Conservation (phyloP, 2,797 vertebrate species). For the Hemibagrus guttatus region DNA sequence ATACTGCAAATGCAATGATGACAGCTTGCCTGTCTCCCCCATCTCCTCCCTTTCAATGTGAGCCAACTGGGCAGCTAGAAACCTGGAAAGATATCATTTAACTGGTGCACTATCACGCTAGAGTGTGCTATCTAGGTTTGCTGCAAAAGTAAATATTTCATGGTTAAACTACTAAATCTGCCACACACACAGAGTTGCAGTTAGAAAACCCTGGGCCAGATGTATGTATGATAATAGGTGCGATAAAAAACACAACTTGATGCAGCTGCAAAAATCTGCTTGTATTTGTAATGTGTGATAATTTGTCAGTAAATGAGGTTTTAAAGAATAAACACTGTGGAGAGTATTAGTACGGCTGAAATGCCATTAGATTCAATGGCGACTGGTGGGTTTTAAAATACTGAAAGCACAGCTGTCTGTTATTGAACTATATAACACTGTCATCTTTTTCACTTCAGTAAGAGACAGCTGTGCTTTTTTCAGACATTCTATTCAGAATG, state of each 20-base stretch:
- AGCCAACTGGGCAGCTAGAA: slow-evolving; percentile 38
- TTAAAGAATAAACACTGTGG: background rate
- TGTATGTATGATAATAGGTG: background rate
- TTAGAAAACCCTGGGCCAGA: background rate
- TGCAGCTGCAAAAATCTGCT: background rate
- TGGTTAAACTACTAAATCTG: slow-evolving; percentile 17
- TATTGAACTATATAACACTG: background rate
- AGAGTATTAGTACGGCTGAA: background rate
- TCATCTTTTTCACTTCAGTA: background rate
- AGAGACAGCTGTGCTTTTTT: background rate
- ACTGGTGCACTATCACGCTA: slow-evolving; percentile 31
- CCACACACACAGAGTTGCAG: slow-evolving; percentile 15
- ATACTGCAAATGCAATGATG: slow-evolving; percentile 42
- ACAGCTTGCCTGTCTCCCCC: slow-evolving; percentile 52
- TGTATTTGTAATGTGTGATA: background rate
- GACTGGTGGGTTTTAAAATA: slow-evolving; percentile 4
- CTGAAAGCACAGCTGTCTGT: background rate
- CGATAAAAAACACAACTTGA: background rate
- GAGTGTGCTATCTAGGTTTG: slow-evolving; percentile 37
- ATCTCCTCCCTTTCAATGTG: slow-evolving; percentile 36
- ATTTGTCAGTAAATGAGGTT: background rate
- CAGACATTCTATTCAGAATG: background rate
- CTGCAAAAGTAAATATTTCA: slow-evolving; percentile 51
- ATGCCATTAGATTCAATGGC: background rate
- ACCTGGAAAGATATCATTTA: slow-evolving; percentile 48